Percentiles rank a stretch among this genome's conserved stretches.
phyloP scores from a whole-genome alignment of 2,888 invertebrate species.

The Mimas tiliae region DNA sequence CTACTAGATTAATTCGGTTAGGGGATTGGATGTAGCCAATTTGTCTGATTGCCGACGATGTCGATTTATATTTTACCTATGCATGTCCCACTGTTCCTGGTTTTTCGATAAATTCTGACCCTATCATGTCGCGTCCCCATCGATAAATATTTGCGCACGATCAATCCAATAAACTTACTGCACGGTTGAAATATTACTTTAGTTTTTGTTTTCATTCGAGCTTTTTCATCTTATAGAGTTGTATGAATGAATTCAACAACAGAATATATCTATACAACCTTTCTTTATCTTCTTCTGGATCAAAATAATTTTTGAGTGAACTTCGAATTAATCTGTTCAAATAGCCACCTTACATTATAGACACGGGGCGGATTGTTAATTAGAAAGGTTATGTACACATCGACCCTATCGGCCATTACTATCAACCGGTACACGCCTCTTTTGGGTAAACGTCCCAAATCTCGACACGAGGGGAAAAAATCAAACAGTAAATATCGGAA shows the following conservation, averaged over 20 bases:
- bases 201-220: conserved; percentile 28
- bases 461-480: conserved; percentile 77
- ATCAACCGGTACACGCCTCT: conserved; percentile 74
- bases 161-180: conserved; percentile 78
- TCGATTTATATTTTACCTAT: conserved; percentile 77
- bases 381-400: conserved; percentile 72
- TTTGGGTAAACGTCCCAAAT: conserved; percentile 75
- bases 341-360: conserved; percentile 43
- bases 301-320: background rate
- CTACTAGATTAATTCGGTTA: conserved; percentile 81
- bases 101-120: conserved; percentile 82
- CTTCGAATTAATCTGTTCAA: background rate
- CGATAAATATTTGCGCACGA: conserved; percentile 84
- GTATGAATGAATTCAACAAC: background rate
- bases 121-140: conserved; percentile 78
- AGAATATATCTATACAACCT: background rate
- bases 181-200: conserved; percentile 55
- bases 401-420: conserved; percentile 71
- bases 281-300: background rate
- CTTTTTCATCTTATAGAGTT: conserved; percentile 28
- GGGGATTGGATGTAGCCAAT: conserved; percentile 82
- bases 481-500: conserved; percentile 83
- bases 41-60: conserved; percentile 84
- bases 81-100: conserved; percentile 64
- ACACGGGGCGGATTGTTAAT: conserved; percentile 62